Base-by-base conservation (phyloP, 2,113 vertebrate genomes). In the Grantiella picta region DNA sequence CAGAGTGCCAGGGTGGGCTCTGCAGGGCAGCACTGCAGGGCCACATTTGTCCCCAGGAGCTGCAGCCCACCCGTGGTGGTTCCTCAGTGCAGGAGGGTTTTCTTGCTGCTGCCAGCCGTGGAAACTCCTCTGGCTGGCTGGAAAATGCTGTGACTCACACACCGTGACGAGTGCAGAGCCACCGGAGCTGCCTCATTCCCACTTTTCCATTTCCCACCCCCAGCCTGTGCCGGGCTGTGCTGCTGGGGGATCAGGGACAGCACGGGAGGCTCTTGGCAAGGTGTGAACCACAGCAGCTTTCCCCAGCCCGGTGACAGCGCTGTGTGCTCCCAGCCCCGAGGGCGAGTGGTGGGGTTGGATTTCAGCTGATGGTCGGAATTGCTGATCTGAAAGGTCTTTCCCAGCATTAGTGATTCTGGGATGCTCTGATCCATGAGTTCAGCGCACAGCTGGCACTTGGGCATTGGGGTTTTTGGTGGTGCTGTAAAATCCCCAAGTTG, bases 331-430 rank as follows among this genome's bases (percentile, higher is more conserved):
- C 27, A 60, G 57, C 14, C 23, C 13, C 1, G 1, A 16, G 45
- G 40, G 4, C 23, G 0, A 11, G 2, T 3, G 10, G 2, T 24
- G 44, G 11, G 27, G 16, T 12, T 33, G 40, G 56, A 1, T 7
- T 12, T 3, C 13, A 33, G 36, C 33, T 14, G 20, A 24, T 24
- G 47, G 36, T 27, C 13, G 38, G 21, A 11, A 14, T 4, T 17
- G 78, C 22, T 8, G 40, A 10, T 3, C 38, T 1, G 3, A 25
- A 61, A 72, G 33, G 10, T 9, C 22, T 6, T 63, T 63, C 28
- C 49, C 38, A 16, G 0, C 38, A 21, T 6, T 16, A 9, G 16
- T 1, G 8, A 5, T 12, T 13, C 38, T 4, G 7, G 10, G 33
- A 5, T 2, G 13, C 33, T 36, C 12, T 33, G 4, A 2, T 25